phyloP scores from a whole-genome alignment of 2,797 vertebrate genomes.

The Echiichthys vipera region DNA sequence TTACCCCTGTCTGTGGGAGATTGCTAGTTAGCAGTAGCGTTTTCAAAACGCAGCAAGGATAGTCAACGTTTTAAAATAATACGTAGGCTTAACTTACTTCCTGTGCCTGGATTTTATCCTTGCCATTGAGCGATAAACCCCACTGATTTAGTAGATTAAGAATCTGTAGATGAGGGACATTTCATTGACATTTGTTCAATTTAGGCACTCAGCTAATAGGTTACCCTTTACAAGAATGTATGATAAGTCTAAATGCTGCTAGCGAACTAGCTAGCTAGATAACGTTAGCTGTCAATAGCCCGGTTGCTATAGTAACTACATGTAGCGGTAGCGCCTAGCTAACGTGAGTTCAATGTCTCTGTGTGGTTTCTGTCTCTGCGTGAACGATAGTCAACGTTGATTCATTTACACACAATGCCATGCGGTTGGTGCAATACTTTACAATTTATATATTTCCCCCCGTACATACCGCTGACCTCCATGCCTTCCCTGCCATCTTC shows the following conservation, averaged over 20 bases:
- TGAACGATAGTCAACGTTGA: background rate
- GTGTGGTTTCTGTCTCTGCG: background rate
- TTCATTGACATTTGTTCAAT: conserved; percentile 41
- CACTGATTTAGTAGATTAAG: conserved; percentile 77
- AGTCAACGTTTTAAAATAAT: conserved; percentile 13
- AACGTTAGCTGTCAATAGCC: conserved; percentile 1
- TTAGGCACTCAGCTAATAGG: background rate
- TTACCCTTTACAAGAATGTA: background rate
- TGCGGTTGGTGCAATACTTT: background rate
- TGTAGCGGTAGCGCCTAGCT: conserved; percentile 21
- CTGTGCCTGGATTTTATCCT: conserved; percentile 72
- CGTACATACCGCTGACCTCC: conserved; percentile 86
- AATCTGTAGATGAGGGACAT: conserved; percentile 76
- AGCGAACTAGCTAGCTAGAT: background rate
- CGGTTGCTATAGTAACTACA: conserved; percentile 75
- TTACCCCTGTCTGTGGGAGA: background rate
- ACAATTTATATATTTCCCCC: background rate
- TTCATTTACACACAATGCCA: background rate
- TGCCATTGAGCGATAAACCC: conserved; percentile 70
- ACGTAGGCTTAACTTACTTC: conserved; percentile 74
- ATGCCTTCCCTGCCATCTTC: conserved; percentile 83
- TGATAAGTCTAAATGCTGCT: too few species aligned
- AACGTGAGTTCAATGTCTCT: background rate
- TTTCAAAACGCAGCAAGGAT: conserved; percentile 6
- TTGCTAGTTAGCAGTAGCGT: conserved; percentile 3